Percentiles rank a stretch among this genome's conserved stretches.
Conservation (phyloP, 2,113 vertebrate genomes). For the Edolisoma coerulescens region DNA sequence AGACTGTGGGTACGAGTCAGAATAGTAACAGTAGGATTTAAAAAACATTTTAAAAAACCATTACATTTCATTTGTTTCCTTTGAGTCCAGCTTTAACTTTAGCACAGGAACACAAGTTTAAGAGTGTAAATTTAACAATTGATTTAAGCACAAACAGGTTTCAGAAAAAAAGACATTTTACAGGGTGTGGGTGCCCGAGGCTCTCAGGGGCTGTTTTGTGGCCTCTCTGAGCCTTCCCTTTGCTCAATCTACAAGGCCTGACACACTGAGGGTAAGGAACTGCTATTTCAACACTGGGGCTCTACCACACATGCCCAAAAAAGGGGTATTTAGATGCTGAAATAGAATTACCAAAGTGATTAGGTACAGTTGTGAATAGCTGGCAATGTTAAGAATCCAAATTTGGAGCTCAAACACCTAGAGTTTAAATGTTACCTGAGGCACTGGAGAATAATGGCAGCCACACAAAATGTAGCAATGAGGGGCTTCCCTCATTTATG, state of each 20-base stretch:
- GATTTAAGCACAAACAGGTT: background rate
- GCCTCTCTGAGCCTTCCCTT: background rate
- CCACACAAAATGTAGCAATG: background rate
- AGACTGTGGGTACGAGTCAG: rapidly evolving
- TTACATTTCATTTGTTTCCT: background rate
- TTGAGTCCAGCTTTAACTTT: background rate
- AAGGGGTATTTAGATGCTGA: background rate
- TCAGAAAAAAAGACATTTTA: background rate
- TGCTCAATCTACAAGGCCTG: background rate
- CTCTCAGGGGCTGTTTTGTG: rapidly evolving
- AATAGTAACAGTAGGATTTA: rapidly evolving
- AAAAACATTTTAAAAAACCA: background rate
- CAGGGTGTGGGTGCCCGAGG: rapidly evolving
- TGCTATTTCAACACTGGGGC: background rate
- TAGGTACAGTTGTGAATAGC: background rate
- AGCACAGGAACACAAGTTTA: background rate
- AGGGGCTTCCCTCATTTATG: background rate
- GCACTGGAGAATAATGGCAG: background rate
- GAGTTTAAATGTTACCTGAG: background rate
- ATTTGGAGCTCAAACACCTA: background rate
- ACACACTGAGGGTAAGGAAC: background rate
- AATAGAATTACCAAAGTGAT: background rate
- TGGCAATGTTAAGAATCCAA: background rate
- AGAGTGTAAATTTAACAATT: background rate
- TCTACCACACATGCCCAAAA: rapidly evolving